Percentiles rank a stretch among this genome's conserved stretches.
These are phyloP conservation scores for Hyposmocoma kahamanoa DNA, from an alignment of 1,140 invertebrate species.

Conservation along the genomic window DNA sequence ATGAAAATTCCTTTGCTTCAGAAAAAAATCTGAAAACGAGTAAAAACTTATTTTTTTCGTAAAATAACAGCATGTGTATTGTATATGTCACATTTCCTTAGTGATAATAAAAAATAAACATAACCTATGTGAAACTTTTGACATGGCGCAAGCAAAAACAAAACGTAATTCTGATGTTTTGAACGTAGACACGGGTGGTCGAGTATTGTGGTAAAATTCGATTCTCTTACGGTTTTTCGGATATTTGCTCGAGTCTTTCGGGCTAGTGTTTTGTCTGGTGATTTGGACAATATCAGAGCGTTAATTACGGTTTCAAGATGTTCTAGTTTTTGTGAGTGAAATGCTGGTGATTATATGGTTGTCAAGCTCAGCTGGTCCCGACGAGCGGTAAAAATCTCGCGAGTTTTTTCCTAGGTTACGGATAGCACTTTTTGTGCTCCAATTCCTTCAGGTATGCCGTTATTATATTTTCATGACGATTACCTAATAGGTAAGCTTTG, in stretches of 20 bases:
- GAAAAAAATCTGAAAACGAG: too few relatives aligned
- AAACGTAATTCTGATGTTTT: slow-evolving; percentile 29
- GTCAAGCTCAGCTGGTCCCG: slow-evolving; percentile 67
- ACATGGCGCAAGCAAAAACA: neutral
- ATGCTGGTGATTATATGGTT: slow-evolving; percentile 57
- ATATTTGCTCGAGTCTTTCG: slow-evolving; percentile 4
- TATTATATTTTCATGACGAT: slow-evolving; percentile 40
- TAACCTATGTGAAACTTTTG: neutral
- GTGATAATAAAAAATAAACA: too few relatives aligned
- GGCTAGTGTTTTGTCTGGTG: neutral
- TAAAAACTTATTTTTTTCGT: too few relatives aligned
- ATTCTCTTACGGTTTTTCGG: slow-evolving; percentile 9
- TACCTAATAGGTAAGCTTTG: too few relatives aligned
- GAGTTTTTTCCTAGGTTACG: slow-evolving; percentile 54
- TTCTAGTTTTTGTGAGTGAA: slow-evolving; percentile 16
- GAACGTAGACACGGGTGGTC: slow-evolving; percentile 19
- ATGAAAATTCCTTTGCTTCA: too few relatives aligned
- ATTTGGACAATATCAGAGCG: neutral
- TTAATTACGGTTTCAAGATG: neutral
- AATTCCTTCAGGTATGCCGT: slow-evolving; percentile 65
- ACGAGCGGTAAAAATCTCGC: slow-evolving; percentile 68
- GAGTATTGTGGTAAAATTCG: slow-evolving; percentile 7
- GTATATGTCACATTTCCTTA: too few relatives aligned
- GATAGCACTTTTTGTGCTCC: slow-evolving; percentile 61
- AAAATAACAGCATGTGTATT: too few relatives aligned